Evolutionary conservation across 1,140 invertebrate species (phyloP), one percentile per base, ranked within the genome.

Genomic region (Charaxes varanes): DNA sequence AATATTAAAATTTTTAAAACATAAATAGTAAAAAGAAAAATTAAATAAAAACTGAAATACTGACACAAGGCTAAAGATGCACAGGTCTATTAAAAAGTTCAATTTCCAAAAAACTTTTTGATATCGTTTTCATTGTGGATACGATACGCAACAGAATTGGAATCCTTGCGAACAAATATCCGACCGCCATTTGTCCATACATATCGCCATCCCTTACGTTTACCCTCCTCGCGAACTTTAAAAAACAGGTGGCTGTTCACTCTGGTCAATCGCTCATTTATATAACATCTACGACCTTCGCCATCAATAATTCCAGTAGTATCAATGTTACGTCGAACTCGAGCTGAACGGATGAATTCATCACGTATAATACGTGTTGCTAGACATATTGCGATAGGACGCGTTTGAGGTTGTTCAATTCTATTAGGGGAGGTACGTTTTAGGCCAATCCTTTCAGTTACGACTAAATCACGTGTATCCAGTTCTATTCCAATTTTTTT

Each of bases 211-310:
- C 19, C 18, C 4, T 3, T 14, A 1, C 13, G 8, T 1, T 15
- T 8, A 8, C 10, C 24, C 15, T 27, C 7, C 7, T 41, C 30
- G 2, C 31, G 16, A 1, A 36, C 36, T 6, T 5, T 18, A 8
- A 24, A 26, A 16, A 48, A 50, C 2, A 50, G 17, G 1, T 33
- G 18, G 1, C 48, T 10, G 24, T 51, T 51, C 6, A 6, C 2
- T 11, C n/a, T 27, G 3, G 48, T 45, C 1, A 51, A 32, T 7
- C 41, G 34, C 27, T 51, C 48, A 19, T 44, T 51, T 6, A 51
- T 13, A 26, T 40, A 44, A 10, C 40, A 40, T 6, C 41, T 35
- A 8, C 41, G 22, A 3, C 35, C 35, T 8, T 15, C 6, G 6
- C 19, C 41, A 11, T 12, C 21, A 7, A 23, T 26, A 8, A 31